Conservation (phyloP, 2,113 vertebrate species). For the Terrapene triunguis region DNA sequence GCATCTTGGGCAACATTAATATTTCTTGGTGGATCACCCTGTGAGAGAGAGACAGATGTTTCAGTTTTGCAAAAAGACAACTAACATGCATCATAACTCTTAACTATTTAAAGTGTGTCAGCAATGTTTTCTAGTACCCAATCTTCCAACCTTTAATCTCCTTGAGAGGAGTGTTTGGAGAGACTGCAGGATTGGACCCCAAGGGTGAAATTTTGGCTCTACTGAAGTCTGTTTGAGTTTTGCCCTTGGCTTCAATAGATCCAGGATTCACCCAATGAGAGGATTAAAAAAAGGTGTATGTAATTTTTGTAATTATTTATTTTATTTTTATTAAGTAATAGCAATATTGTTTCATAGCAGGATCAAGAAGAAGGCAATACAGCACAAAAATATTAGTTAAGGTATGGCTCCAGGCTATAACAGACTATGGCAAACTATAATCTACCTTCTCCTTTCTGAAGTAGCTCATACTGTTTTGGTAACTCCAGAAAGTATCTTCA, state of each 20-base stretch:
- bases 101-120: not conserved
- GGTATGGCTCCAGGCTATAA: not conserved
- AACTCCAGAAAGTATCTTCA: not conserved
- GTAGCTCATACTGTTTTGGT: too few relatives aligned
- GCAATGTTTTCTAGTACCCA: not conserved
- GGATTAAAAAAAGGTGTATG: not conserved
- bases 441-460: not conserved
- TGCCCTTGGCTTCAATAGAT: not conserved
- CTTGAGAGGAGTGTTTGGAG: not conserved
- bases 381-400: not conserved
- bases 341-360: not conserved
- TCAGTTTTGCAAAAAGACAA: not conserved
- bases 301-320: not conserved
- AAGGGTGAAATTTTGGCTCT: not conserved
- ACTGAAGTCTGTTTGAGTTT: not conserved
- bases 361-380: not conserved
- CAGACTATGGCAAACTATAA: not conserved
- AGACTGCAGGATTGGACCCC: not conserved
- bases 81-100: not conserved
- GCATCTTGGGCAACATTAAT: slow-evolving; percentile 14
- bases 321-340: not conserved
- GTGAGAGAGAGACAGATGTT: not conserved
- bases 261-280: not conserved
- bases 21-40: slow-evolving; percentile 14
- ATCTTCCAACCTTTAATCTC: not conserved